phyloP scores from a whole-genome alignment of 2,797 vertebrate genomes.

The Danio choprae region DNA sequence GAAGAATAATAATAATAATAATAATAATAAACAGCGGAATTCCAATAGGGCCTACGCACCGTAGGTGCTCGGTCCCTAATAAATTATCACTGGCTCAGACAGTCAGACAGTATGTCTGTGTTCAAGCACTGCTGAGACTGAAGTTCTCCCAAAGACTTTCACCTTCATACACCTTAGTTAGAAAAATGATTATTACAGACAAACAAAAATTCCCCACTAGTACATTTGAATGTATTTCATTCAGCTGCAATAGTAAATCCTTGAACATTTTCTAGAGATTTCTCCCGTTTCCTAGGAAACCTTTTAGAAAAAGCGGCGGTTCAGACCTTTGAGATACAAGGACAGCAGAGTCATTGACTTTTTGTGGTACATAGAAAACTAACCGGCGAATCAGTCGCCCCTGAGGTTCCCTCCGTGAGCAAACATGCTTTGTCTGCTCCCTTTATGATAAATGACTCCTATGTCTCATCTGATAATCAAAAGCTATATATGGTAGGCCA shows the following conservation, averaged over 20 bases:
- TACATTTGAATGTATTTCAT: slow-evolving; percentile 8
- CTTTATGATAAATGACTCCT: slow-evolving; percentile 26
- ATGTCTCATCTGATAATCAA: not conserved
- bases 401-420: not conserved
- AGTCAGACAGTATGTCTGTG: no score
- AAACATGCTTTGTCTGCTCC: slow-evolving; percentile 9
- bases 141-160: not conserved
- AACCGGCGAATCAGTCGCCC: not conserved
- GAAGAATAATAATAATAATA: no score
- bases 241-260: slow-evolving; percentile 1
- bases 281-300: slow-evolving; percentile 22
- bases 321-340: slow-evolving; percentile 27
- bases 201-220: not conserved
- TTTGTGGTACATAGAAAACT: not conserved
- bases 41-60: no score
- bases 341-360: slow-evolving; percentile 15
- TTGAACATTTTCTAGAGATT: slow-evolving; percentile 2
- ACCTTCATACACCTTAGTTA: not conserved
- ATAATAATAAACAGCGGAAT: no score
- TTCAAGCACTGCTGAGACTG: no score
- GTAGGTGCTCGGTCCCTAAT: no score
- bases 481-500: not conserved
- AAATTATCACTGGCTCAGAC: no score
- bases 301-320: not conserved
- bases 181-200: not conserved